Evolutionary conservation across 2,113 vertebrate species (phyloP), one percentile per base, ranked within the genome.

Genomic region (Castor canadensis): DNA sequence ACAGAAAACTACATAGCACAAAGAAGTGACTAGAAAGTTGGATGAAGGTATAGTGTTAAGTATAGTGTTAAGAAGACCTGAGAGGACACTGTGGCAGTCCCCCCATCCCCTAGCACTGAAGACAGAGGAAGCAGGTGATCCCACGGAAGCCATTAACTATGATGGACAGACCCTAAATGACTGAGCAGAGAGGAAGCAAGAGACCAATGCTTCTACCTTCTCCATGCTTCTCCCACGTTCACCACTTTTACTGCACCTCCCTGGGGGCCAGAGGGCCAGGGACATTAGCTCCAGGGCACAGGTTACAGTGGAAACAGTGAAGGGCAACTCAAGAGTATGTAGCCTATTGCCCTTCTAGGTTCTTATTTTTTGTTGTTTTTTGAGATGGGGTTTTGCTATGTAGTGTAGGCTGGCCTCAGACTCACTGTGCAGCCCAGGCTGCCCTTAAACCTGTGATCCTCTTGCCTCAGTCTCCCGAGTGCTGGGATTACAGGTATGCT

Each of bases 1-100:
- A 8, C 3, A 28, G 91, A 81, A 69, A 69, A 66, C 24, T n/a
- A 43, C 5, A 19, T 2, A 2, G 17, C 22, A 8, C 71, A 30
- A 6, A 35, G 16, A 47, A 30, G 15, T 71, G 81, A 19, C 45
- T 2, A 22, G 87, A 60, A 24, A 30, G 30, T 73, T 30, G 28
- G 13, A 22, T 38, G 54, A 35, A 58, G 54, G 8, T 30, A 1
- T 83, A 28, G 28, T n/a, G n/a, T n/a, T n/a, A n/a, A n/a, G n/a
- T 15, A 1, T 2, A 7, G 54, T 11, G n/a, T 56, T 54, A 45
- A 47, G 79, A 71, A 80, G 35, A 71, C 26, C 19, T 4, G 43
- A 38, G 56, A 32, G 52, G 38, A 5, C 13, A 10, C 16, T 45
- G 35, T 28, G 28, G 5, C 6, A 0, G 4, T 2, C 35, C 30